Evolutionary conservation across 2,888 invertebrate genomes (phyloP).

Genomic region (Dermolepida albohirtum): DNA sequence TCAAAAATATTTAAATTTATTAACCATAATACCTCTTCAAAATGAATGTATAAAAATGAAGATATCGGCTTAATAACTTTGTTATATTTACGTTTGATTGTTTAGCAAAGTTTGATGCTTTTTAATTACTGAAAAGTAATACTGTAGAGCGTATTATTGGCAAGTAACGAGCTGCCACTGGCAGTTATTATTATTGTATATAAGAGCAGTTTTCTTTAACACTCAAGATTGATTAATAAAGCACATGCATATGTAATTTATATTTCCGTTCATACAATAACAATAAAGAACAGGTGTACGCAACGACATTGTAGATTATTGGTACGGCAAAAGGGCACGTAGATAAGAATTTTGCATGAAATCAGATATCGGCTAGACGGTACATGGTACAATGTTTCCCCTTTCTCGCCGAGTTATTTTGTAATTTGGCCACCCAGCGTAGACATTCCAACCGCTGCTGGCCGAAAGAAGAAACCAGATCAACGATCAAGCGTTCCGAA

Average conservation of each 20-base stretch:
- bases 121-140: no score
- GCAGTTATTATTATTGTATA: background rate
- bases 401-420: constrained; percentile 26
- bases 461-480: constrained; percentile 41
- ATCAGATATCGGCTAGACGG: constrained; percentile 32
- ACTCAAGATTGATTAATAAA: no score
- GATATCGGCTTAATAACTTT: no score
- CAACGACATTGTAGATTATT: constrained; percentile 5
- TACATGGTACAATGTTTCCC: constrained; percentile 3
- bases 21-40: no score
- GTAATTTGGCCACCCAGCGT: constrained; percentile 43
- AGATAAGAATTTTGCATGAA: constrained; percentile 37
- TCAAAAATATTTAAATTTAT: no score
- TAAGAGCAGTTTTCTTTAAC: background rate
- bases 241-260: background rate
- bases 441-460: constrained; percentile 19
- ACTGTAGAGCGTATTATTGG: no score
- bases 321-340: constrained; percentile 7
- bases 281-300: background rate
- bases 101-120: no score
- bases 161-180: no score
- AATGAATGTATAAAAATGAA: no score
- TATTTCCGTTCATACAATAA: constrained; percentile 10
- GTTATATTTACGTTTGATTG: no score
- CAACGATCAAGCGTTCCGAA: constrained; percentile 18